Percentiles rank a stretch among this genome's conserved stretches.
These are phyloP conservation scores for Pseudolaguvia tuberculata DNA, from an alignment of 2,113 vertebrate genomes.

Conservation along the genomic window DNA sequence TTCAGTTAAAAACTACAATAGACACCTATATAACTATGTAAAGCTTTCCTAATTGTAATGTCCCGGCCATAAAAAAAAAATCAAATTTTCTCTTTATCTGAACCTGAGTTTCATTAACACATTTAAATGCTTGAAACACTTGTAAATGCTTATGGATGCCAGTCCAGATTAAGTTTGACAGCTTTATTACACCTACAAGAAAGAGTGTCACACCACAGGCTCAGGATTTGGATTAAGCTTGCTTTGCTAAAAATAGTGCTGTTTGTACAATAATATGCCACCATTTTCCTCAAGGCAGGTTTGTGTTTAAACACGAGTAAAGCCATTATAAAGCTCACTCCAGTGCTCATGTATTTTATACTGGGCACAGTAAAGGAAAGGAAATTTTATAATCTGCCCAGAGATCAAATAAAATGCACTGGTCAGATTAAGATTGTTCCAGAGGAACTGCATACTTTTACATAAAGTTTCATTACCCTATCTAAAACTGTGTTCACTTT, in stretches of 20 bases:
- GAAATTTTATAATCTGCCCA: not conserved
- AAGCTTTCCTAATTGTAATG: not conserved
- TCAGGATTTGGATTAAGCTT: conserved; percentile 35
- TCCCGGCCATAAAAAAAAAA: conserved; percentile 50
- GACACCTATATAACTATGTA: no score
- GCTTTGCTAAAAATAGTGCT: conserved; percentile 15
- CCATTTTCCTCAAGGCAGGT: conserved; percentile 14
- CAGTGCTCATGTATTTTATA: conserved; percentile 42
- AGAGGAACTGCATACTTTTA: not conserved
- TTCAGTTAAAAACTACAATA: not conserved
- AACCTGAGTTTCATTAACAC: not conserved
- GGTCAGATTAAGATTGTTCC: not conserved
- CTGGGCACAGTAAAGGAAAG: conserved; percentile 48
- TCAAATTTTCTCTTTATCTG: conserved; percentile 11
- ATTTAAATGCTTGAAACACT: conserved; percentile 34
- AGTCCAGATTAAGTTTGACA: conserved; percentile 36
- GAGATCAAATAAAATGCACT: conserved; percentile 17
- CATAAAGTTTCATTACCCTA: not conserved
- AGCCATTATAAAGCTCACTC: conserved; percentile 18
- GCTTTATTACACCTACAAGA: conserved; percentile 29
- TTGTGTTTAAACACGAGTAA: conserved; percentile 44
- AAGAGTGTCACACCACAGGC: conserved; percentile 11
- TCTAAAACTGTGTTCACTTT: not conserved
- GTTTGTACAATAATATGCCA: conserved; percentile 38
- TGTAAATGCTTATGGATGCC: conserved; percentile 37